These are phyloP conservation scores for Tethea ocularis DNA, from an alignment of 2,888 invertebrate species.

Conservation along the genomic window DNA sequence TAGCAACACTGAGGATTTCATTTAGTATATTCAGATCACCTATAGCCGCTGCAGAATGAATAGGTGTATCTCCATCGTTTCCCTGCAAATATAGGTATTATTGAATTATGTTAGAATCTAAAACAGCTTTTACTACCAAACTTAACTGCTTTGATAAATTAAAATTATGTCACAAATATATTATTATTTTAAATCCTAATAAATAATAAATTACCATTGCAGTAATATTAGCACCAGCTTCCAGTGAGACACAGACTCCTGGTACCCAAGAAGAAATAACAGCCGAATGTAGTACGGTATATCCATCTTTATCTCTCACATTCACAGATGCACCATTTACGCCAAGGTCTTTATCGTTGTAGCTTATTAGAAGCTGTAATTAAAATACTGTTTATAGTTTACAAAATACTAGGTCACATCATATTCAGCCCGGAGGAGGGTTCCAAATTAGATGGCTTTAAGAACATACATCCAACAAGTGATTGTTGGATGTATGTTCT, in stretches of 20 bases:
- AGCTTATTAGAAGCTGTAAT: not conserved
- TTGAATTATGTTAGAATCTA: not conserved
- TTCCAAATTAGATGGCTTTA: too few species aligned
- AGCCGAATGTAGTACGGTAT: slow-evolving; percentile 64
- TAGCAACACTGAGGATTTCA: slow-evolving; percentile 63
- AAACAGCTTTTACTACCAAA: too few species aligned
- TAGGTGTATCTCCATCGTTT: slow-evolving; percentile 39
- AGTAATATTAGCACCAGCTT: slow-evolving; percentile 58
- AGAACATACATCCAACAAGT: not conserved
- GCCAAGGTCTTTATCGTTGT: not conserved
- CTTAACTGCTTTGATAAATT: too few species aligned
- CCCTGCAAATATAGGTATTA: slow-evolving; percentile 23
- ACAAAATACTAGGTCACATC: not conserved
- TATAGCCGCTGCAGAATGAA: slow-evolving; percentile 71
- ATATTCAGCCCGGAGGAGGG: not conserved
- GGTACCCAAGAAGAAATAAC: slow-evolving; percentile 56
- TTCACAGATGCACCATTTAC: slow-evolving; percentile 22
- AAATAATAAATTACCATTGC: slow-evolving; percentile 35
- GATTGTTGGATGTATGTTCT: too few species aligned
- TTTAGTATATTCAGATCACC: slow-evolving; percentile 68
- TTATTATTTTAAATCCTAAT: too few species aligned
- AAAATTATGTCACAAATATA: too few species aligned
- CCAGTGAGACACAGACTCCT: slow-evolving; percentile 61
- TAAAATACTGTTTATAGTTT: not conserved
- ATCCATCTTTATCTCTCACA: slow-evolving; percentile 51